Conservation (phyloP, 1,140 invertebrate genomes). For the Caenorhabditis brenneri region DNA sequence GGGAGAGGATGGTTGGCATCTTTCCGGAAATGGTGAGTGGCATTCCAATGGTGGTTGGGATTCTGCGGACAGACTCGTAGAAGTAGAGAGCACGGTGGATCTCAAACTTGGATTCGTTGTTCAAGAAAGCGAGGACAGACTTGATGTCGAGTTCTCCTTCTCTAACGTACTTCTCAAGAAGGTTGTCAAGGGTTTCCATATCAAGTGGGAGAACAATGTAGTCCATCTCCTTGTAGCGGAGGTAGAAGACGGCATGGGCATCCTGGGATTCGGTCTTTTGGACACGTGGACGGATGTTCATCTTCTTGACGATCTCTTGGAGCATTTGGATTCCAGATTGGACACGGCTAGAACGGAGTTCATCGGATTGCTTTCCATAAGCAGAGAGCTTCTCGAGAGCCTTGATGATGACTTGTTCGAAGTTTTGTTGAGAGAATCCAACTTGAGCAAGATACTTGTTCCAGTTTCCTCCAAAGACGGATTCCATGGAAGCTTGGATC, state of each 20-base stretch:
- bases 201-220: conserved; percentile 52
- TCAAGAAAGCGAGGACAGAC: conserved; percentile 41
- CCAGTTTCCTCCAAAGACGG: conserved; percentile 57
- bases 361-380: conserved; percentile 16
- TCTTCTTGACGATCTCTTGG: conserved; percentile 48
- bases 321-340: conserved; percentile 32
- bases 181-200: conserved; percentile 38
- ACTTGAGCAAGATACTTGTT: conserved; percentile 53
- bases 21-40: conserved; percentile 54
- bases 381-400: conserved; percentile 21
- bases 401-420: conserved; percentile 58
- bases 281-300: conserved; percentile 45
- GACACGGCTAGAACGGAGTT: conserved; percentile 22
- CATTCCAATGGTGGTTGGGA: conserved; percentile 59
- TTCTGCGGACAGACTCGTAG: conserved; percentile 49
- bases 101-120: conserved; percentile 18
- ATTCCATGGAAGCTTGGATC: conserved; percentile 46
- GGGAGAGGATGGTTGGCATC: conserved; percentile 53
- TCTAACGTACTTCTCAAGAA: conserved; percentile 51
- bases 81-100: conserved; percentile 31
- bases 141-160: conserved; percentile 56
- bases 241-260: conserved; percentile 49
- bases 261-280: conserved; percentile 44
- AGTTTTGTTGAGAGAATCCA: conserved; percentile 57
- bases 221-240: conserved; percentile 57